Evolutionary conservation across 2,888 invertebrate genomes (phyloP).

Genomic region (Vandiemenella viatica): DNA sequence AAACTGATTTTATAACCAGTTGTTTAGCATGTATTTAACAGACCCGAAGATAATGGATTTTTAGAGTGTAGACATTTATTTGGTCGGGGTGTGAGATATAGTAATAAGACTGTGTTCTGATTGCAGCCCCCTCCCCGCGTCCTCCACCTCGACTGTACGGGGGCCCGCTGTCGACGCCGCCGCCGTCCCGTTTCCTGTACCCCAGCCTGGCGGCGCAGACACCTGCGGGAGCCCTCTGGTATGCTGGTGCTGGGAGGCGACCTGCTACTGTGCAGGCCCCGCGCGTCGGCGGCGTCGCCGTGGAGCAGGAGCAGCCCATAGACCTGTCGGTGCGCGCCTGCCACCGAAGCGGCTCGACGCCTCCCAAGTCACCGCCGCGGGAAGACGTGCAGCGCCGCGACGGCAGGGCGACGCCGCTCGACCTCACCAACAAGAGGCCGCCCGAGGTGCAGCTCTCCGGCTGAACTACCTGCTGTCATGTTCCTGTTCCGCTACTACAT

Average conservation of each 20-base stretch:
- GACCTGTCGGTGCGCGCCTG: constrained; percentile 42
- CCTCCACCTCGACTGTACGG: constrained; percentile 1
- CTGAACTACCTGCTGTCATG: no score
- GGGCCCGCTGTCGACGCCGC: constrained; percentile 6
- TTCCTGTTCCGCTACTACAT: no score
- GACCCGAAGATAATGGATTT: no score
- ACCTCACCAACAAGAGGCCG: constrained; percentile 12
- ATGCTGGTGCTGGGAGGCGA: constrained; percentile 24
- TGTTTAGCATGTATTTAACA: no score
- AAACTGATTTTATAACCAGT: no score
- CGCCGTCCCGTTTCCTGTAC: constrained; percentile 2
- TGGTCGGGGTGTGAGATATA: no score
- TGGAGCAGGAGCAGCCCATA: constrained; percentile 39
- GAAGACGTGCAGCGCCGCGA: background rate
- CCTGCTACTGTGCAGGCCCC: constrained; percentile 28
- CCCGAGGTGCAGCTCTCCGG: constrained; percentile 10
- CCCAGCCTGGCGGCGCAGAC: constrained; percentile 5
- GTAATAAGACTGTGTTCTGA: no score
- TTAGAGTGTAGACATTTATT: no score
- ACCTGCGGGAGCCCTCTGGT: constrained; percentile 1
- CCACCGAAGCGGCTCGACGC: constrained; percentile 21
- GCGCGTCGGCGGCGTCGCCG: constrained; percentile 28
- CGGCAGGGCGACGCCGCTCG: constrained; percentile 7
- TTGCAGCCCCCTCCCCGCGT: constrained; percentile 5
- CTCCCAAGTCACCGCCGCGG: background rate